Conservation (phyloP, 1,140 invertebrate species). For the Brevipalpus yothersi region DNA sequence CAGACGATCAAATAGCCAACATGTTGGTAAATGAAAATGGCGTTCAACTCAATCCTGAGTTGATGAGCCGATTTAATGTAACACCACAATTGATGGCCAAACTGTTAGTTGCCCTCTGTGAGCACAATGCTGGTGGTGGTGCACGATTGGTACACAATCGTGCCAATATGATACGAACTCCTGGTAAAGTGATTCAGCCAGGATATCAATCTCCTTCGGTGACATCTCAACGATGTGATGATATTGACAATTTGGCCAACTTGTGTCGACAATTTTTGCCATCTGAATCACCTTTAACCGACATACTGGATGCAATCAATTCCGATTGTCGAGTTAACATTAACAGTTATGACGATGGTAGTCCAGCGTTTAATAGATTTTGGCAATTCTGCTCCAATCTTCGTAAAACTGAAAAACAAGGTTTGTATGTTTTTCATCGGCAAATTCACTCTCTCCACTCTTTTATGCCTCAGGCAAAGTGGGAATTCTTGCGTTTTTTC, state of each 20-base stretch:
- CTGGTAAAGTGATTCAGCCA: neutral
- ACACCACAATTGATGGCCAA: slow-evolving; percentile 5
- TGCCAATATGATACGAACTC: no score
- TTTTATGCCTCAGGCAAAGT: no score
- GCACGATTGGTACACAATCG: no score
- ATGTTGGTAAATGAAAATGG: slow-evolving; percentile 7
- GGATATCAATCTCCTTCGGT: neutral
- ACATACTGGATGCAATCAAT: slow-evolving; percentile 8
- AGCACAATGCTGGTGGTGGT: neutral
- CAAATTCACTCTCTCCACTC: no score
- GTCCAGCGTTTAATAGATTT: slow-evolving; percentile 2
- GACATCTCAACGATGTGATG: neutral
- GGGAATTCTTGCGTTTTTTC: no score
- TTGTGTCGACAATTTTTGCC: slow-evolving; percentile 6
- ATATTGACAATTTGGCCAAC: slow-evolving; percentile 5
- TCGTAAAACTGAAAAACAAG: slow-evolving; percentile 9
- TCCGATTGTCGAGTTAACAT: neutral
- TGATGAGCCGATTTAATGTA: slow-evolving; percentile 1
- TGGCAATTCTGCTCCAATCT: slow-evolving; percentile 9
- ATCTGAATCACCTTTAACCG: slow-evolving; percentile 4
- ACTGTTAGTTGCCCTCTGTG: slow-evolving; percentile 1
- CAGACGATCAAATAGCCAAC: slow-evolving; percentile 1
- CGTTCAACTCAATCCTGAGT: slow-evolving; percentile 1
- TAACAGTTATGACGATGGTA: neutral
- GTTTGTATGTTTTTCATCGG: neutral